A percentile compares a stretch with the other conserved stretches of the same genome.
Evolutionary conservation across 2,888 invertebrate species (phyloP).

Genomic region (Spodoptera exigua): DNA sequence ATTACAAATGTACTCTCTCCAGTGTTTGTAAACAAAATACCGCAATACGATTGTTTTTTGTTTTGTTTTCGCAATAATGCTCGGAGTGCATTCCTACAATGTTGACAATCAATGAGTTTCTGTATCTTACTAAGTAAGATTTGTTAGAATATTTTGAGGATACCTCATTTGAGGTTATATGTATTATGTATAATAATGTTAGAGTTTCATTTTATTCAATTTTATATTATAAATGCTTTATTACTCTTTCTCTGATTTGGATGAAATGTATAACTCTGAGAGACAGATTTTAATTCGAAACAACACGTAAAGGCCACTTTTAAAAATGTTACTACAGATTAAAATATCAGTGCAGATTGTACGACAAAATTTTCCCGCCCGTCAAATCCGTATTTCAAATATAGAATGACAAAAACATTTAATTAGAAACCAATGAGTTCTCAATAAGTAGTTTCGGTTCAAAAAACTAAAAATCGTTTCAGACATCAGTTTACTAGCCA

Average conservation of each 20-base stretch:
- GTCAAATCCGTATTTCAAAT: neutral
- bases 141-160: too few relatives aligned
- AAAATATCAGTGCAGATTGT: too few relatives aligned
- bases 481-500: conserved; percentile 37
- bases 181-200: too few relatives aligned
- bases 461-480: conserved; percentile 35
- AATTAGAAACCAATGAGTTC: conserved; percentile 17
- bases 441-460: conserved; percentile 6
- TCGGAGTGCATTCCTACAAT: conserved; percentile 5
- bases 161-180: too few relatives aligned
- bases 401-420: neutral
- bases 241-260: too few relatives aligned
- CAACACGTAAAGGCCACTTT: too few relatives aligned
- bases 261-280: too few relatives aligned
- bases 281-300: too few relatives aligned
- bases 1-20: conserved; percentile 15
- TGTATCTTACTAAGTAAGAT: too few relatives aligned
- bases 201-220: too few relatives aligned
- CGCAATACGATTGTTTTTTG: conserved; percentile 17
- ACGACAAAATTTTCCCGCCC: neutral
- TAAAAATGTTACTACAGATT: neutral
- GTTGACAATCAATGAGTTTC: conserved; percentile 1
- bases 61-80: conserved; percentile 9
- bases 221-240: too few relatives aligned
- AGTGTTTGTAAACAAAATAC: conserved; percentile 50